These are phyloP conservation scores for Dendrolimus pini DNA, from an alignment of 2,888 invertebrate species.

Conservation along the genomic window DNA sequence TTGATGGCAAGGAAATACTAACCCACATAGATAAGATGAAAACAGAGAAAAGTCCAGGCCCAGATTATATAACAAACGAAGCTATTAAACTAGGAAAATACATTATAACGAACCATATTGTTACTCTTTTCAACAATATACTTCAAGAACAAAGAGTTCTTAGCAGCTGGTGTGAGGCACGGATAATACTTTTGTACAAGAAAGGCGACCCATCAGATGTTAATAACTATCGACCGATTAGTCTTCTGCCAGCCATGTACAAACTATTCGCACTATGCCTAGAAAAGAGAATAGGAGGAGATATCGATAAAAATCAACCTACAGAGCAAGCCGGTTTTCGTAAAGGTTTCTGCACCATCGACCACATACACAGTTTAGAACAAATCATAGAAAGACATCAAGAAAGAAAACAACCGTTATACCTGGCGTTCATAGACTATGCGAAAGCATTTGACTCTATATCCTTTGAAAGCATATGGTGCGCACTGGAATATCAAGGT, in stretches of 20 bases:
- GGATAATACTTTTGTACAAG: conserved; percentile 2
- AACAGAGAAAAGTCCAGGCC: not conserved
- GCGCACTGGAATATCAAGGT: too few relatives aligned
- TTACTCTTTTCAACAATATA: not conserved
- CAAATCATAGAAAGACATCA: too few relatives aligned
- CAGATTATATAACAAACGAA: not conserved
- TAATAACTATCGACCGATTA: too few relatives aligned
- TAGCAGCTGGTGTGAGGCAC: not conserved
- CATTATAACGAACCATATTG: not conserved
- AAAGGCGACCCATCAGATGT: too few relatives aligned
- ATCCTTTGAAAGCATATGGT: too few relatives aligned
- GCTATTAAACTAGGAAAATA: not conserved
- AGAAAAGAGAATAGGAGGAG: not conserved
- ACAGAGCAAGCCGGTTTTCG: too few relatives aligned
- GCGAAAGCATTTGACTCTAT: too few relatives aligned
- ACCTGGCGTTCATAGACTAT: too few relatives aligned
- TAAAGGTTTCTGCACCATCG: too few relatives aligned
- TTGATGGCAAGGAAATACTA: not conserved
- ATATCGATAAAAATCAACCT: too few relatives aligned
- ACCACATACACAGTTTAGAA: too few relatives aligned
- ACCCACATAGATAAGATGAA: not conserved
- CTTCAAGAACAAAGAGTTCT: not conserved
- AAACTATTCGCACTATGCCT: not conserved
- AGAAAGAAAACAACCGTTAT: too few relatives aligned
- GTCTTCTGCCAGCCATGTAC: not conserved